Evolutionary conservation across 2,797 vertebrate genomes (phyloP).

Genomic region (Sebastes baramenuke): DNA sequence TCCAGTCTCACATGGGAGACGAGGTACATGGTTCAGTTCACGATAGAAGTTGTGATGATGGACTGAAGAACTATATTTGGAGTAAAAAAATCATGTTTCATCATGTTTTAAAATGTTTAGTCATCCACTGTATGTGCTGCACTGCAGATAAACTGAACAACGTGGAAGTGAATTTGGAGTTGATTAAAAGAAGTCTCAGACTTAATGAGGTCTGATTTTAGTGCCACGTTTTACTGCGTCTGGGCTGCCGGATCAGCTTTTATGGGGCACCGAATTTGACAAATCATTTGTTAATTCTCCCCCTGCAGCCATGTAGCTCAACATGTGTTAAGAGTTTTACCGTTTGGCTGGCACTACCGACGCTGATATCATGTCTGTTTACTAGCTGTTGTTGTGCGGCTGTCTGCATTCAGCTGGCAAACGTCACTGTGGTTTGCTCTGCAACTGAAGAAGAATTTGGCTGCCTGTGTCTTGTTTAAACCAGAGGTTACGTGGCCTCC

Average conservation of each 20-base stretch:
- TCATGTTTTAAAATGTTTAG: not conserved
- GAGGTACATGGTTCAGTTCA: conserved; percentile 83
- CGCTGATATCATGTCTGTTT: conserved; percentile 70
- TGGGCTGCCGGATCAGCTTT: conserved; percentile 50
- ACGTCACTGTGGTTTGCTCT: conserved; percentile 30
- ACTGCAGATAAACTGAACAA: not conserved
- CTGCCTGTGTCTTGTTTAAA: conserved; percentile 9
- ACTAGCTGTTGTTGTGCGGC: conserved; percentile 45
- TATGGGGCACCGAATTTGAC: conserved; percentile 51
- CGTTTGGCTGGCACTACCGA: conserved; percentile 41
- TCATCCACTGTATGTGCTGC: not conserved
- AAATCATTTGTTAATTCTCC: conserved; percentile 57
- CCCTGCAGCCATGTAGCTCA: conserved; percentile 55
- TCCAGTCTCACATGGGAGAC: conserved; percentile 98
- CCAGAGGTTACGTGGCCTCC: not conserved
- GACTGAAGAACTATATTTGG: not conserved
- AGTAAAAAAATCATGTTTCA: not conserved
- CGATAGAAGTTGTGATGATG: not conserved
- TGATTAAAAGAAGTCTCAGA: conserved; percentile 45
- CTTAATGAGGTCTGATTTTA: conserved; percentile 53
- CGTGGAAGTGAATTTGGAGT: conserved; percentile 20
- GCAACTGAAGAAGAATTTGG: conserved; percentile 24
- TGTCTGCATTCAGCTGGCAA: conserved; percentile 45
- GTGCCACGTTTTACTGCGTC: conserved; percentile 58
- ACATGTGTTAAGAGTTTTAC: conserved; percentile 55